Evolutionary conservation across 2,797 vertebrate species (phyloP).

Genomic region (Peromyscus nudipes): DNA sequence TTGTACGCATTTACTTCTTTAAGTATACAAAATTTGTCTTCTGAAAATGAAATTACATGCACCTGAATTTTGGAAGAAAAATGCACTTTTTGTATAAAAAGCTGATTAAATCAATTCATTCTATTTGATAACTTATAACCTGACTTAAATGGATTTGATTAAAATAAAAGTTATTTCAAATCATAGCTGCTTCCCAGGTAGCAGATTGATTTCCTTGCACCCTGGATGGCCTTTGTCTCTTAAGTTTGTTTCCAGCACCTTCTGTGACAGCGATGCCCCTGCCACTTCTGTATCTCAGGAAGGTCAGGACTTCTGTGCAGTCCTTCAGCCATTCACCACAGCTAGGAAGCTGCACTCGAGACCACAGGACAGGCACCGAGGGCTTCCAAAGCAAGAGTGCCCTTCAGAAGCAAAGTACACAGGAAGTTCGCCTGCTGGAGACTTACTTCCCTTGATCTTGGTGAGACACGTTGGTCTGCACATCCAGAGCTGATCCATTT

Average conservation of each 20-base stretch:
- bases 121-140: constrained; percentile 50
- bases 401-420: constrained; percentile 6
- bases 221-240: constrained; percentile 2
- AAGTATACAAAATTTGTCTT: background rate
- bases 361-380: background rate
- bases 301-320: background rate
- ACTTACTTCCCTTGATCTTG: constrained; percentile 22
- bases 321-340: background rate
- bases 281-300: background rate
- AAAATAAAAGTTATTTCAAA: constrained; percentile 23
- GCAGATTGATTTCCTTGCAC: background rate
- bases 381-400: background rate
- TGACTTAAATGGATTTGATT: constrained; percentile 62
- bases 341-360: background rate
- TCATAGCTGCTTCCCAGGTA: background rate
- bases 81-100: constrained; percentile 27
- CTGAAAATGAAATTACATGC: constrained; percentile 58
- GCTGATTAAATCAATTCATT: constrained; percentile 37
- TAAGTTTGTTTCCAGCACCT: background rate
- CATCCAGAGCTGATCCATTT: constrained; percentile 17
- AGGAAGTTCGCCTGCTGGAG: background rate
- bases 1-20: constrained; percentile 45
- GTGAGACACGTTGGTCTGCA: constrained; percentile 1
- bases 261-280: background rate
- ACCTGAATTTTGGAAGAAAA: constrained; percentile 61